Evolutionary conservation across 2,797 vertebrate genomes (phyloP), one percentile per base, ranked within the genome.

Genomic region (Alca torda): DNA sequence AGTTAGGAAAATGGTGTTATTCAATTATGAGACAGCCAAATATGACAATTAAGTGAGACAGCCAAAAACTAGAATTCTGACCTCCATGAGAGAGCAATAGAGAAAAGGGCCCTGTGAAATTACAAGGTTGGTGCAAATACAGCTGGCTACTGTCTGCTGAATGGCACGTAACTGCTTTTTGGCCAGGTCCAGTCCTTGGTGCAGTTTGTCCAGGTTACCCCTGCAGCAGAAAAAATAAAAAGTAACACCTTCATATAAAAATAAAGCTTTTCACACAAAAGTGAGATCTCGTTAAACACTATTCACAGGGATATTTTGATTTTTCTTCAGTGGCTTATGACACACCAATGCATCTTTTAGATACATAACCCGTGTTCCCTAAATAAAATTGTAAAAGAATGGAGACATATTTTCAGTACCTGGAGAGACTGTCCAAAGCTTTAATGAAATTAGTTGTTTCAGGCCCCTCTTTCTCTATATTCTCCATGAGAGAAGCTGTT

Each of bases 91-190:
- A 89, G 99, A 99, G 93, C 99, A 99, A 93, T 99, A 99, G 60
- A 99, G 99, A 97, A 99, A 99, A 4, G 99, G 99, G 11, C 99
- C 99, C 97, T 99, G 99, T 7, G 99, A 99, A 89, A 99, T 98
- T 64, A 99, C 98, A 23, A 99, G 99, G 96, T 99, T 99, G 95
- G 99, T 99, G 67, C 99, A 99, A 95, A 99, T 99, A 97, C 99
- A 99, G 98, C 99, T 99, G 90, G 99, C 99, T 3, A 99, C 98
- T 3, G 99, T 99, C 98, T 99, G 99, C 97, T 99, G 99, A 54
- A 99, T 98, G 67, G 99, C 99, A 18, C 98, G 98, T 65, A 99
- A 97, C 97, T 99, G 99, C 97, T 98, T 99, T 97, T 99, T 99
- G 24, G 99, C 99, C 10, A 99, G 97, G 70, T 99, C 98, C 30